Base-by-base conservation (phyloP, 2,797 vertebrate genomes). In the Octomys mimax region DNA sequence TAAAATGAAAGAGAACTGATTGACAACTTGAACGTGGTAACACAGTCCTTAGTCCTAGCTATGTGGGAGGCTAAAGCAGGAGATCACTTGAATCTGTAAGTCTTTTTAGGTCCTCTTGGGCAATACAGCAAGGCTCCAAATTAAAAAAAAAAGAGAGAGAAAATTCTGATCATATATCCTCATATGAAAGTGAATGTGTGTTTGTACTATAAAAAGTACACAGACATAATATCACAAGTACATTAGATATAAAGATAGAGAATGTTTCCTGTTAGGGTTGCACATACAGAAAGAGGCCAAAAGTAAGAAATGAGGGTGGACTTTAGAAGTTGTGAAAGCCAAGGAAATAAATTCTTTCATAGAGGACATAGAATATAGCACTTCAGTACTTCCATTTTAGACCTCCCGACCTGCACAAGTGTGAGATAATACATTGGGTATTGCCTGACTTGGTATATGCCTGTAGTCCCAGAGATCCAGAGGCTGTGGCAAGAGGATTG, bases 1-100 rank as follows among this genome's bases (percentile, higher is more conserved):
- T 92, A 5, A 91, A 82, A 79, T 68, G 66, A 82, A 73, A 80
- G 28, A 57, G 68, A 54, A 14, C 54, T 31, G 79, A 78, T 39
- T 82, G n/a, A 7, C 46, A 54, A 16, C 28, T 19, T 28, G 22
- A 14, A 5, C 6, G 52, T 31, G 8, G 14, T 46, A 6, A 24
- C 31, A 6, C 5, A n/a, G 1, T 14, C 3, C 39, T 16, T 6
- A 42, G 46, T 54, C 18, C 1, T 18, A 31, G 24, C 1, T 52
- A 75, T 19, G 52, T 21, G 28, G 36, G 2, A n/a, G 4, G 2
- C 6, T 83, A 18, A 24, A 11, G 6, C 12, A 54, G 21, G 24
- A 62, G 4, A 39, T 71, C 59, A 13, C 8, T 87, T 21, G 14
- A 46, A 24, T 22, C 14, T 9, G n/a, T 31, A 31, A 59, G 10